Percentiles rank a stretch among this genome's conserved stretches.
Conservation (phyloP, 2,113 vertebrate species). For the Dasyornis broadbenti region DNA sequence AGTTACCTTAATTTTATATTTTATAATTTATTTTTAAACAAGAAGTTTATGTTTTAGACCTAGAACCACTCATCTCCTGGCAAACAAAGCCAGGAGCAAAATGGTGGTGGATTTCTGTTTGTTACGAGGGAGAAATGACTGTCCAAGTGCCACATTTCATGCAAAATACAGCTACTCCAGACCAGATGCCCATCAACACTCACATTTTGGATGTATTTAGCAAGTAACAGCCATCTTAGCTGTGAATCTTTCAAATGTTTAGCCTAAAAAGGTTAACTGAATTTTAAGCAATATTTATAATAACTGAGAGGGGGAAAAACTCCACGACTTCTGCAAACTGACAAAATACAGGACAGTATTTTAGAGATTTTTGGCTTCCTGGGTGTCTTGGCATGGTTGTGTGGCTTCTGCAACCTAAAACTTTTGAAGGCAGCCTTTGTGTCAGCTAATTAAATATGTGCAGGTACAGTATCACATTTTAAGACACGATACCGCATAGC, state of each 20-base stretch:
- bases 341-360: neutral
- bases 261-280: neutral
- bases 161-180: neutral
- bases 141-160: rapidly evolving
- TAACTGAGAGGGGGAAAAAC: rapidly evolving
- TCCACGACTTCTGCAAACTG: neutral
- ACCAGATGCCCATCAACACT: neutral
- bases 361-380: neutral
- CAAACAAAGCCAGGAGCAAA: neutral
- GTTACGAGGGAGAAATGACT: neutral
- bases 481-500: neutral
- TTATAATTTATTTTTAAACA: neutral
- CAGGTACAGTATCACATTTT: conserved; percentile 11
- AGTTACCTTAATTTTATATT: neutral
- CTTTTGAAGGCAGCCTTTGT: neutral
- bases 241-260: neutral
- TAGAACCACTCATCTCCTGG: neutral
- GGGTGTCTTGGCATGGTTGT: neutral
- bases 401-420: neutral
- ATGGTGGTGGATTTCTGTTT: neutral
- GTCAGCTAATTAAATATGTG: neutral
- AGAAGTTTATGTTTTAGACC: neutral
- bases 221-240: neutral
- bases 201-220: neutral
- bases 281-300: neutral